Evolutionary conservation across 2,113 vertebrate species (phyloP), one percentile per base, ranked within the genome.

Genomic region (Struthio camelus): DNA sequence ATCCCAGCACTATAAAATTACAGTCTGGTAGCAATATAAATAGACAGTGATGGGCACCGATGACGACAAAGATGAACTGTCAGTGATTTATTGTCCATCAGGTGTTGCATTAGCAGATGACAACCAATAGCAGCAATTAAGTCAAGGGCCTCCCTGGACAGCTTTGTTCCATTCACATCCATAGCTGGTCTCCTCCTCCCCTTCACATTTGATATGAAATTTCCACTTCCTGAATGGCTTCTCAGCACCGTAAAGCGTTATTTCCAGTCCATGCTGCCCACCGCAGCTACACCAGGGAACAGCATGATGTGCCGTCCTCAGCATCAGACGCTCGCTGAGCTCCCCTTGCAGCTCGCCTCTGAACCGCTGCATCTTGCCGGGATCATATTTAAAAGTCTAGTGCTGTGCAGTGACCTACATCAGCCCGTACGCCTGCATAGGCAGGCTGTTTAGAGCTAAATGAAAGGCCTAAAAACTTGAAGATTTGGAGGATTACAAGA

Each of bases 401-500:
- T 3, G 46, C 38, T 8, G 3, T 23, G 58, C 9, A 3, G 46
- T 92, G 92, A 97, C 94, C 95, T 93, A 87, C 64, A 95, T 93
- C 89, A 90, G 62, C 44, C 51, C 85, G 42, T 4, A 3, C 14
- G 58, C 79, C 71, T 53, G 34, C 77, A 80, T 0, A 48, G 72
- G 34, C 75, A 92, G 87, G 50, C 71, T 84, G 94, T 82, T 96
- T 61, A 90, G 36, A 83, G 87, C 38, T 84, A 95, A 95, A 97
- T 91, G 54, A 94, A 93, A 95, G 85, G 67, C 87, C 89, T 95
- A 79, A 92, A 93, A 96, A 91, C 36, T 76, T 84, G 83, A 95
- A 91, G 95, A 92, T 96, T 92, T 96, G 89, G 75, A 89, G 95
- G 94, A 97, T 96, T 96, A 95, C 87, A 69, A 85, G 64, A 81